Conservation (phyloP, 2,888 invertebrate species). For the Exephanes ischioxanthus region DNA sequence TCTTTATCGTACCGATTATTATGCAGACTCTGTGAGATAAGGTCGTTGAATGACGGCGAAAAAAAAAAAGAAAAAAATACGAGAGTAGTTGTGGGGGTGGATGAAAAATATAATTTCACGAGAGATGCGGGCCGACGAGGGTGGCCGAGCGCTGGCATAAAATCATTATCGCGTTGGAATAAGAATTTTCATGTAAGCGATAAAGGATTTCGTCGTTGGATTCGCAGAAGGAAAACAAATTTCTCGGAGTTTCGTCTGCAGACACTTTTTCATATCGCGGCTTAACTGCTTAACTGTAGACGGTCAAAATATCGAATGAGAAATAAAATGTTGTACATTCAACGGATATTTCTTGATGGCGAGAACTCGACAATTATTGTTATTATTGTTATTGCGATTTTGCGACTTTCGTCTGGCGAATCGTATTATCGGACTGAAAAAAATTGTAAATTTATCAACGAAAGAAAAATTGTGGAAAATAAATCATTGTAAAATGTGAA, state of each 20-base stretch:
- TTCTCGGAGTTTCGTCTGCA: neutral
- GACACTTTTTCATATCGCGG: too few species aligned
- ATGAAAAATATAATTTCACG: slow-evolving; percentile 12
- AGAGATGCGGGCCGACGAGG: neutral
- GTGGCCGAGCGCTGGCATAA: neutral
- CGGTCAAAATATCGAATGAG: too few species aligned
- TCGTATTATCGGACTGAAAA: neutral
- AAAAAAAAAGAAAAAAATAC: neutral
- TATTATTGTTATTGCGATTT: too few species aligned
- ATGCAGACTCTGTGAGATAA: slow-evolving; percentile 38
- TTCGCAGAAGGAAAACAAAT: neutral
- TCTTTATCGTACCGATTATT: slow-evolving; percentile 28
- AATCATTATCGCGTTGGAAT: neutral
- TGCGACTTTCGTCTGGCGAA: too few species aligned
- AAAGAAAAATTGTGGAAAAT: neutral
- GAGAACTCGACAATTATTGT: too few species aligned
- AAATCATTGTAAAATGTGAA: neutral
- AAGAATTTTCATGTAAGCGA: neutral
- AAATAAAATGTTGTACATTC: too few species aligned
- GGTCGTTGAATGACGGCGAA: slow-evolving; percentile 30
- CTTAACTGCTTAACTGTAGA: too few species aligned
- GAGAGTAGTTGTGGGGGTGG: neutral
- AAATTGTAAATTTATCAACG: neutral
- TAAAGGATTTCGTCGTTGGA: neutral
- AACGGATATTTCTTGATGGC: too few species aligned